Evolutionary conservation across 2,888 invertebrate genomes (phyloP), one percentile per base, ranked within the genome.

Genomic region (Torymus tubicola): DNA sequence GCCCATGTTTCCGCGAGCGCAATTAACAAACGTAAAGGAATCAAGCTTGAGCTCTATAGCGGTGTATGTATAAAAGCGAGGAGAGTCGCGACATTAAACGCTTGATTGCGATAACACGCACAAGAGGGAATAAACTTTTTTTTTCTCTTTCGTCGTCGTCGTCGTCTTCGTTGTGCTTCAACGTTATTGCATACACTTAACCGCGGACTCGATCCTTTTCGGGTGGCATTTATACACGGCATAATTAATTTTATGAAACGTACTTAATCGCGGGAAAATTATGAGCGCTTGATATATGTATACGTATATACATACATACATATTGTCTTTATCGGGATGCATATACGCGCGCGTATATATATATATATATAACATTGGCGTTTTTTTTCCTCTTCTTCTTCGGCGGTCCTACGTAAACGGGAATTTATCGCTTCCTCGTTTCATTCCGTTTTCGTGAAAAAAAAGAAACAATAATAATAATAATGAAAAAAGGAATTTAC

Each of bases 221-320:
- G 60, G 69, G 57, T 3, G 52, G 18, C 24, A 18, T 50, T 16
- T 57, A 57, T 76, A 21, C 77, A 57, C 57, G 55, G 70, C 24
- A 73, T 74, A 73, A 74, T 79, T 79, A 74, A 79, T 74, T 79
- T 74, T 55, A 69, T 69, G 64, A 71, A 61, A 74, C 57, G 8
- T 21, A 13, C 16, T 52, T 21, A 60, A 52, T 60, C 58, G 50
- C 16, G 63, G 78, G 53, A 78, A 78, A 72, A 67, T 78, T 78
- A 72, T 53, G 52, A 74, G 42, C 71, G 50, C 31, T 31, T 52
- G 67, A 70, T 77, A 75, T 60, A 75, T 70, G n/a, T n/a, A n/a
- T n/a, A n/a, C n/a, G n/a, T n/a, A n/a, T n/a, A n/a, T n/a, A n/a
- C n/a, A n/a, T n/a, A n/a, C n/a, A n/a, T n/a, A n/a, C n/a, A n/a